phyloP scores from a whole-genome alignment of 1,140 invertebrate species.

The Drosophila burlai region DNA sequence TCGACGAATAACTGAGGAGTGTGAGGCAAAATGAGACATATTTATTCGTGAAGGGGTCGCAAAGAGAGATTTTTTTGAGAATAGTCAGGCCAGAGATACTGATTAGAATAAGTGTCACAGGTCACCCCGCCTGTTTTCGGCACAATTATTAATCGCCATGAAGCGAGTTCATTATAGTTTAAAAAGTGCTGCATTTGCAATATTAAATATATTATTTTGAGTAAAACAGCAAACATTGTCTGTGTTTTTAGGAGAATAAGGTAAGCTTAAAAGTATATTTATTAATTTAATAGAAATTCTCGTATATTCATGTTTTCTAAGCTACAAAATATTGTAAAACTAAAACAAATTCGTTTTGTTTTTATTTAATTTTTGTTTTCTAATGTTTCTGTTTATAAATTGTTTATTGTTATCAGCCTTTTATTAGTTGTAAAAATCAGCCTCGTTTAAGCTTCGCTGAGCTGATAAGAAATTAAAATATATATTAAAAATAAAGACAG shows the following conservation, averaged over 20 bases:
- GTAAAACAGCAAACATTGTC: not conserved
- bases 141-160: not conserved
- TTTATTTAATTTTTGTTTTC: not conserved
- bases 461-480: not conserved
- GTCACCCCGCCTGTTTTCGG: not conserved
- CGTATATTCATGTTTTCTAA: too few species aligned
- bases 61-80: not conserved
- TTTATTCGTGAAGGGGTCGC: not conserved
- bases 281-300: not conserved
- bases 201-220: too few species aligned
- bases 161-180: too few species aligned
- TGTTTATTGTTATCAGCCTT: not conserved
- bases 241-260: not conserved
- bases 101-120: too few species aligned
- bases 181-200: not conserved
- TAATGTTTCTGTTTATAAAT: not conserved
- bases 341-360: not conserved
- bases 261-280: not conserved
- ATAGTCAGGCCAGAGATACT: not conserved
- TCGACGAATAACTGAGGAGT: not conserved
- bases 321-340: too few species aligned
- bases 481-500: too few species aligned
- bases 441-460: too few species aligned
- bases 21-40: not conserved
- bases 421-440: too few species aligned